phyloP scores from a whole-genome alignment of 2,888 invertebrate species.

The Lasioglossum villosulum region DNA sequence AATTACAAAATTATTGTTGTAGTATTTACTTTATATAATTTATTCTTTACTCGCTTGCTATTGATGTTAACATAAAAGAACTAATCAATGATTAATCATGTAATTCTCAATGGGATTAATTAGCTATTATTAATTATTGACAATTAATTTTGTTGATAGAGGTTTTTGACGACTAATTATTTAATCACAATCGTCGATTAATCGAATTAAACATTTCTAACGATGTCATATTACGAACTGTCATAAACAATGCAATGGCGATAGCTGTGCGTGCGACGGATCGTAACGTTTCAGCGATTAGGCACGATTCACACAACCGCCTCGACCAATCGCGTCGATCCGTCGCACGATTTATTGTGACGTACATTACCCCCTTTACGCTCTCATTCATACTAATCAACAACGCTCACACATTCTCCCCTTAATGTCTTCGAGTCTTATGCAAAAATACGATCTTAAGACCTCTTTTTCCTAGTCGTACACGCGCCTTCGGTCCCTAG shows the following conservation, averaged over 20 bases:
- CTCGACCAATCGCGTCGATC: neutral
- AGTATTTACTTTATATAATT: too few species aligned
- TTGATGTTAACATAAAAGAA: neutral
- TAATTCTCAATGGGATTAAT: neutral
- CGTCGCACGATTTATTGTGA: constrained; percentile 4
- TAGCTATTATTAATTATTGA: neutral
- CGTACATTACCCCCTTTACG: neutral
- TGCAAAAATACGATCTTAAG: constrained; percentile 78
- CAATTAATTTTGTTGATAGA: neutral
- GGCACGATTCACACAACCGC: neutral
- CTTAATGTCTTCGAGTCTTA: constrained; percentile 58
- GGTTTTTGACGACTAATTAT: neutral
- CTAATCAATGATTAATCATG: neutral
- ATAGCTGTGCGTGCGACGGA: neutral
- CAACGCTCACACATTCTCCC: constrained; percentile 9
- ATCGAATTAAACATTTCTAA: neutral
- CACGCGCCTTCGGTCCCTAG: constrained; percentile 59
- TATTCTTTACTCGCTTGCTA: neutral
- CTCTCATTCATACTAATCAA: neutral
- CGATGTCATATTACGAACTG: neutral
- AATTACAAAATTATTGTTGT: neutral
- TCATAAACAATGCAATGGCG: neutral
- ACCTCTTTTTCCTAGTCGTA: constrained; percentile 57
- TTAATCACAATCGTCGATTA: neutral
- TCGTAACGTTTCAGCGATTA: neutral